Conservation (phyloP, 2,888 invertebrate species). For the Scrobipalpa atriplicella region DNA sequence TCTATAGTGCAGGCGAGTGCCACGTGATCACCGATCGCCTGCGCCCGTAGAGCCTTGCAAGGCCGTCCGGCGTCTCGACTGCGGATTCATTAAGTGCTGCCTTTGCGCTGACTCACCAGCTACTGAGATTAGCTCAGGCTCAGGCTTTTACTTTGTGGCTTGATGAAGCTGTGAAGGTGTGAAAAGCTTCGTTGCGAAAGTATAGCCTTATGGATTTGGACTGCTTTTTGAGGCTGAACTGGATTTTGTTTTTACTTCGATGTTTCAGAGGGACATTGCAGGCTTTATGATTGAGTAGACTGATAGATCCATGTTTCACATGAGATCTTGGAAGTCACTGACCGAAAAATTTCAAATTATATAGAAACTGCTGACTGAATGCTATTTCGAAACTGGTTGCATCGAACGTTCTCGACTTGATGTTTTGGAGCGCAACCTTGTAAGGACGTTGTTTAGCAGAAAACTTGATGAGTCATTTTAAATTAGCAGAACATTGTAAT, state of each 20-base stretch:
- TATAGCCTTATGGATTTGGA: no score
- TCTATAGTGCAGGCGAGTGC: constrained; percentile 26
- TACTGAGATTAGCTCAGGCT: constrained; percentile 25
- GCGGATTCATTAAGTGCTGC: constrained; percentile 74
- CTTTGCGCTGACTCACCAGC: constrained; percentile 68
- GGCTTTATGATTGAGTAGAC: no score
- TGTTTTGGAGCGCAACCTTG: background rate
- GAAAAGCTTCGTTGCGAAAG: background rate
- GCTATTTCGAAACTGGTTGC: no score
- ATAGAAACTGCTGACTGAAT: no score
- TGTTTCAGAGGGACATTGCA: no score
- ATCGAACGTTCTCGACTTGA: background rate
- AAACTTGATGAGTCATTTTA: constrained; percentile 39
- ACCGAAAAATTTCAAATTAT: no score
- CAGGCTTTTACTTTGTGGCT: background rate
- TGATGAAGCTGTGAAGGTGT: background rate
- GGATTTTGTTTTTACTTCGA: no score
- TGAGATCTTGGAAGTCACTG: no score
- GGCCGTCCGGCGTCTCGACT: constrained; percentile 73
- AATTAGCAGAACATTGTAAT: background rate
- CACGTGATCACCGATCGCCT: constrained; percentile 60
- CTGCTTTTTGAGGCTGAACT: no score
- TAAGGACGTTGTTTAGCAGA: constrained; percentile 40
- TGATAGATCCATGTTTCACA: no score
- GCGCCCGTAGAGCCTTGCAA: constrained; percentile 68